Percentiles rank a stretch among this genome's conserved stretches.
Evolutionary conservation across 2,797 vertebrate species (phyloP).

Genomic region (Sitta carolinensis): DNA sequence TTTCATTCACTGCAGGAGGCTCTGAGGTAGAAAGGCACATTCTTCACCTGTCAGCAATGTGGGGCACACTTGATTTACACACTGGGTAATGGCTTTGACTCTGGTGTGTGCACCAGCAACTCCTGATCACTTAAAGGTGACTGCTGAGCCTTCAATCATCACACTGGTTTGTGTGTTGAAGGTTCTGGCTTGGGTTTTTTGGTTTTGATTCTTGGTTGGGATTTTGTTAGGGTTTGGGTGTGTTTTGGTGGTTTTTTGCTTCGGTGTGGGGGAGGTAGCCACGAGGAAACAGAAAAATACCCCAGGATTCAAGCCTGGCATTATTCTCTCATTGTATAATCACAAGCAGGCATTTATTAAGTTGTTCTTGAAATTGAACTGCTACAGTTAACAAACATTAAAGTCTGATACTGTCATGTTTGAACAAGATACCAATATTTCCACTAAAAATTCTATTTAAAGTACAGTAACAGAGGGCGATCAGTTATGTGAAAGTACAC

Average conservation of each 20-base stretch:
- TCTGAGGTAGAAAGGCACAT: not conserved
- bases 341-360: not conserved
- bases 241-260: not conserved
- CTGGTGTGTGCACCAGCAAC: not conserved
- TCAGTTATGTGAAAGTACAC: not conserved
- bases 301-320: not conserved
- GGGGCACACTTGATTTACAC: not conserved
- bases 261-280: no score
- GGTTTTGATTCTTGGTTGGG: not conserved
- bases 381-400: not conserved
- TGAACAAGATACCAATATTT: not conserved
- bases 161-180: not conserved
- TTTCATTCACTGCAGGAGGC: not conserved
- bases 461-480: not conserved
- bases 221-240: not conserved
- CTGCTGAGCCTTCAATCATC: not conserved
- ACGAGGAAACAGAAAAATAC: not conserved
- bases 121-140: not conserved
- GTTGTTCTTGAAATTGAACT: not conserved
- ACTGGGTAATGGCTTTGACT: not conserved
- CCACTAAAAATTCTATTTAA: not conserved
- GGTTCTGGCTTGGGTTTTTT: not conserved
- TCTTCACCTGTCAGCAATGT: rapidly evolving
- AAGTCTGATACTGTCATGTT: not conserved
- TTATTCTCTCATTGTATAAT: not conserved